Base-by-base conservation (phyloP, 2,113 vertebrate species). In the Amblyopsis rosae region DNA sequence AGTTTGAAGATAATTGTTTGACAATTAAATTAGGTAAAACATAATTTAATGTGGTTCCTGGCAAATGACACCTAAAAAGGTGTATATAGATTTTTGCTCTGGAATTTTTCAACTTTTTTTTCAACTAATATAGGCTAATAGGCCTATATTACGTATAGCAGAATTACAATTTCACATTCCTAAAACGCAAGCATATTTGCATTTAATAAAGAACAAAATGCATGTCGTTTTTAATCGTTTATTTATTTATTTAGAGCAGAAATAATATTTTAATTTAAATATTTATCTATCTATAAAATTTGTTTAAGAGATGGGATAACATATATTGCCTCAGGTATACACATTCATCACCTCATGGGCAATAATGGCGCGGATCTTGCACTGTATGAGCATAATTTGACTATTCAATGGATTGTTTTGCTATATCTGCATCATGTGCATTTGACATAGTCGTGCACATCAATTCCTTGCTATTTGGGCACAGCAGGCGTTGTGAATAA, bases 401-500 rank as follows among this genome's bases (percentile, higher is more conserved):
- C 3, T 17, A 50, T 80, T 77, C 81, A 65, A 58, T 56, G 75
- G 35, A 67, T 66, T 26, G 47, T 59, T 70, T 63, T 49, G 10
- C 32, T 48, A 6, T 33, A 15, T 3, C 46, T 67, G 55, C 54
- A 13, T 55, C 54, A 67, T 54, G 46, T 26, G 68, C 56, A 47
- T 46, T 59, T 62, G 65, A 49, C 45, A 53, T 70, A 70, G 9
- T 72, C 75, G 55, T 71, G 80, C 71, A 55, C 15, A 48, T 47
- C 59, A 70, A 61, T 62, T 33, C 62, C 70, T 32, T 49, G 48
- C 45, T 53, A 19, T 17, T 16, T 6, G 33, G 59, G 46, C 62
- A 67, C 62, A 72, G 59, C 70, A 53, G 59, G 35, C n/a, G 32
- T 10, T 9, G 45, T 91, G 70, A 90, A 87, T 87, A 80, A 90